phyloP scores from a whole-genome alignment of 2,888 invertebrate species.

The Xestia c-nigrum region DNA sequence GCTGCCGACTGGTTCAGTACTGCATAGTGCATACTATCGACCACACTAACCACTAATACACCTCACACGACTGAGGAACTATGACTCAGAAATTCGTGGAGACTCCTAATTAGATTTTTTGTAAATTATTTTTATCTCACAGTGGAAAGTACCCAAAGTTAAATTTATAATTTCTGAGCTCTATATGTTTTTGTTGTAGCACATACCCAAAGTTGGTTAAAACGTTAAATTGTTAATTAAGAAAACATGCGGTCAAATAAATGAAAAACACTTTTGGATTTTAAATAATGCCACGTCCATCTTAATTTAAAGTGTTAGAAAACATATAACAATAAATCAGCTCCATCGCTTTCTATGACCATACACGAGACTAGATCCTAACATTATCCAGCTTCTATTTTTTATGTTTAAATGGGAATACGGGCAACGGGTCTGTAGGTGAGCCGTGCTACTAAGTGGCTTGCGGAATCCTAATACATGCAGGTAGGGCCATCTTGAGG shows the following conservation, averaged over 20 bases:
- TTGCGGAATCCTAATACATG: constrained; percentile 87
- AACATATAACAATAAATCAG: constrained; percentile 37
- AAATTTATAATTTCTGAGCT: background rate
- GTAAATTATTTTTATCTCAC: background rate
- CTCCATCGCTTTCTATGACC: constrained; percentile 74
- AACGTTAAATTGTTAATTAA: background rate
- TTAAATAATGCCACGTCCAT: background rate
- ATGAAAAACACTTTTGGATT: background rate
- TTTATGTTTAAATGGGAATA: constrained; percentile 88
- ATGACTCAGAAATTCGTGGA: constrained; percentile 71
- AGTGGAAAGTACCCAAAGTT: background rate
- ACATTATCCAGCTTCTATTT: constrained; percentile 87
- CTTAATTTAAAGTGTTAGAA: background rate
- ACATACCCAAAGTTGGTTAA: background rate
- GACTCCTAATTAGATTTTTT: constrained; percentile 34
- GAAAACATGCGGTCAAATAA: background rate
- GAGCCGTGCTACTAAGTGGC: constrained; percentile 81
- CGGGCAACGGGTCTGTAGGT: constrained; percentile 91
- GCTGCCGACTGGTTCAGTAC: constrained; percentile 85
- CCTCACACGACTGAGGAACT: constrained; percentile 69
- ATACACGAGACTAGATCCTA: constrained; percentile 82
- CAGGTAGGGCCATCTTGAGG: constrained; percentile 79
- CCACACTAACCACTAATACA: constrained; percentile 84
- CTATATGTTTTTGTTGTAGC: background rate
- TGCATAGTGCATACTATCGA: constrained; percentile 80